phyloP scores from a whole-genome alignment of 2,888 invertebrate genomes.

The Morpho helenor region DNA sequence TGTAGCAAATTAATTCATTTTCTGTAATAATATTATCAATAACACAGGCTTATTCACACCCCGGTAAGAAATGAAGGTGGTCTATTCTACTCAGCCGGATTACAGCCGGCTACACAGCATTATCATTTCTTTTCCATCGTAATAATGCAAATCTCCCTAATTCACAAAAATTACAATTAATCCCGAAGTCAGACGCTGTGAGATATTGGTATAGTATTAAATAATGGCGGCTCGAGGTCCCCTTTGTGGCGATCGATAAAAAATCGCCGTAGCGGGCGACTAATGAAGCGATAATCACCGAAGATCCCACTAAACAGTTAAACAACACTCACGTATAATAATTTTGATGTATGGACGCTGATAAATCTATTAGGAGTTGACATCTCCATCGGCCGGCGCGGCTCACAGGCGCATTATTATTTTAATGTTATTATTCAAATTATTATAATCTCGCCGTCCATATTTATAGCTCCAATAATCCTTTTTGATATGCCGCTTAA shows the following conservation, averaged over 20 bases:
- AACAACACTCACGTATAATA: conserved; percentile 49
- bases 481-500: conserved; percentile 71
- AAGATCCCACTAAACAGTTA: conserved; percentile 36
- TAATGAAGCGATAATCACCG: conserved; percentile 60
- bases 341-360: conserved; percentile 52
- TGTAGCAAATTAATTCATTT: too few relatives aligned
- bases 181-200: background rate
- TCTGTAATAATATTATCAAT: too few relatives aligned
- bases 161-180: conserved; percentile 2
- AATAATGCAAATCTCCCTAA: background rate
- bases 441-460: conserved; percentile 69
- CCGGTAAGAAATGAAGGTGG: too few relatives aligned
- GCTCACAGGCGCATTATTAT: conserved; percentile 58
- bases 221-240: conserved; percentile 16
- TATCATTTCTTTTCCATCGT: too few relatives aligned
- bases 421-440: conserved; percentile 75
- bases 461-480: conserved; percentile 70
- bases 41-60: too few relatives aligned
- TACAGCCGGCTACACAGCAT: too few relatives aligned
- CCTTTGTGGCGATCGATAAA: conserved; percentile 35
- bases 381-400: conserved; percentile 52
- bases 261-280: conserved; percentile 38
- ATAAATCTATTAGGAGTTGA: conserved; percentile 72
- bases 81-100: too few relatives aligned
- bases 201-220: conserved; percentile 20